Percentiles rank a stretch among this genome's conserved stretches.
phyloP scores from a whole-genome alignment of 2,113 vertebrate genomes.

The Myrmecophaga tridactyla region DNA sequence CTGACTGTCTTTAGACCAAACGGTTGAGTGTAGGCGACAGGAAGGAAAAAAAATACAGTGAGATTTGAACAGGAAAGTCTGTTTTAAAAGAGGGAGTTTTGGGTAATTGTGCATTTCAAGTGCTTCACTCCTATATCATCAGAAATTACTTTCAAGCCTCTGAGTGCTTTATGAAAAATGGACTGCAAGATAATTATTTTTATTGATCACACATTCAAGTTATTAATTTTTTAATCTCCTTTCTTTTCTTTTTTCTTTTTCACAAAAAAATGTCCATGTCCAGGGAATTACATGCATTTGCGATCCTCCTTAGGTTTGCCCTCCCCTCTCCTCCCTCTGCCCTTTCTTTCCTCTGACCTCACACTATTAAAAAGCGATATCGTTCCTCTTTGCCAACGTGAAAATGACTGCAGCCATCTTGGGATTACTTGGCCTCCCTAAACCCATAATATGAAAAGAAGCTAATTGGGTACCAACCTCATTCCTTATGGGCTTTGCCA shows the following conservation, averaged over 20 bases:
- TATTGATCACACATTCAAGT: conserved; percentile 60
- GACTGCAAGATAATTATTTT: conserved; percentile 66
- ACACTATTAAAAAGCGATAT: conserved; percentile 77
- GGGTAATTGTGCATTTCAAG: conserved; percentile 60
- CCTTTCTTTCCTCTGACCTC: conserved; percentile 53
- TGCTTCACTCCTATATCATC: neutral
- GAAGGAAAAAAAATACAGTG: conserved; percentile 67
- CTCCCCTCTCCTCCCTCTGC: conserved; percentile 31
- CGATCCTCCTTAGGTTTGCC: conserved; percentile 50
- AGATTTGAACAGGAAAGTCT: conserved; percentile 77
- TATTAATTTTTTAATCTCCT: conserved; percentile 70
- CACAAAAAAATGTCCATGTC: conserved; percentile 9
- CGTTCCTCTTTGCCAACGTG: conserved; percentile 72
- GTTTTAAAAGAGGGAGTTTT: conserved; percentile 67
- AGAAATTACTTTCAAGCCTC: conserved; percentile 72
- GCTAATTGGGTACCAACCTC: conserved; percentile 75
- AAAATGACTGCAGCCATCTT: conserved; percentile 81
- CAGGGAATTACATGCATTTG: conserved; percentile 55
- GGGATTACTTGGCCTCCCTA: conserved; percentile 80
- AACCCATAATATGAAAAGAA: conserved; percentile 73
- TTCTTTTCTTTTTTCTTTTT: neutral
- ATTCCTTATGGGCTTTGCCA: conserved; percentile 77
- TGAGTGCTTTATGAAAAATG: conserved; percentile 52
- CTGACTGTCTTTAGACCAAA: conserved; percentile 86
- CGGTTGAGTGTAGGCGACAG: conserved; percentile 79